A percentile compares a stretch with the other conserved stretches of the same genome.
These are phyloP conservation scores for Plutella xylostella DNA, from an alignment of 2,888 invertebrate species.

Conservation along the genomic window DNA sequence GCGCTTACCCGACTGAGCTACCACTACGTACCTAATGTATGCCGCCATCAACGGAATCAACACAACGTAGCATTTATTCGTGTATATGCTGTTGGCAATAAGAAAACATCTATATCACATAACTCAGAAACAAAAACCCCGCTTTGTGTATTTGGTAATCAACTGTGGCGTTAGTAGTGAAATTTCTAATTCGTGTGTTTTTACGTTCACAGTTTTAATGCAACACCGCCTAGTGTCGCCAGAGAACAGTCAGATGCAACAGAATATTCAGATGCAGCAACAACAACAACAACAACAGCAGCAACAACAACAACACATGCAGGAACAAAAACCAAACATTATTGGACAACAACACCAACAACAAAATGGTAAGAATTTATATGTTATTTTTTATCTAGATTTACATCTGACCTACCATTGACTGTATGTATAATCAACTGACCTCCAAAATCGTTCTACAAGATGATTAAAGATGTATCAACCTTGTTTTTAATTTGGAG, in stretches of 20 bases:
- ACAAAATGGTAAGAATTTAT: constrained; percentile 32
- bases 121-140: no score
- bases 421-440: neutral
- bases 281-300: constrained; percentile 46
- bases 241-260: constrained; percentile 43
- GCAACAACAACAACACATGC: constrained; percentile 34
- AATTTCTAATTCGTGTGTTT: no score
- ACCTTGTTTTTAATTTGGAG: constrained; percentile 59
- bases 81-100: no score
- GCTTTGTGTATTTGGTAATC: no score
- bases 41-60: no score
- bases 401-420: neutral
- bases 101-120: no score
- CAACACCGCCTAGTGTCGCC: constrained; percentile 47
- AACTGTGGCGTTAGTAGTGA: no score
- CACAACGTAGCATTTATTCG: no score
- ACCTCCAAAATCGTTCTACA: constrained; percentile 59
- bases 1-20: no score
- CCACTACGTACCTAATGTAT: no score
- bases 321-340: constrained; percentile 47
- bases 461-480: constrained; percentile 44
- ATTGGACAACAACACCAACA: constrained; percentile 32
- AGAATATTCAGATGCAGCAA: constrained; percentile 35
- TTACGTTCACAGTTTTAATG: constrained; percentile 40
- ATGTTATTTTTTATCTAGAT: neutral